A percentile compares a stretch with the other conserved stretches of the same genome.
Evolutionary conservation across 2,888 invertebrate genomes (phyloP).

Genomic region (Heliconius ismenius): DNA sequence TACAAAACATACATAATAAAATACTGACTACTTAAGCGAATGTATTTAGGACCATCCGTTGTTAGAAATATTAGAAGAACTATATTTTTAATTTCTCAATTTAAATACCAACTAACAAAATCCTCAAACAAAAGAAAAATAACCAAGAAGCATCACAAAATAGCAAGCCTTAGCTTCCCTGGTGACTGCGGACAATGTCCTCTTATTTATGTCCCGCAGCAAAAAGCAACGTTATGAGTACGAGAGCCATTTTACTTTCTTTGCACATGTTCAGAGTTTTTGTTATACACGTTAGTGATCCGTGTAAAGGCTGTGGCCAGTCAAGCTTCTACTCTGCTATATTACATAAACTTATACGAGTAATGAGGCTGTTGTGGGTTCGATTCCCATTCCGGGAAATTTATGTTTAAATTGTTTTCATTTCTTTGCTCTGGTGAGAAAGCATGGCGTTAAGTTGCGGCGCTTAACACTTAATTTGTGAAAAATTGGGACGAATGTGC

Average conservation of each 20-base stretch:
- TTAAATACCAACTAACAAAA: background rate
- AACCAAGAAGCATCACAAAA: slow-evolving; percentile 47
- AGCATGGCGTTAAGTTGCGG: too few species aligned
- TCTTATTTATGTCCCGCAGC: slow-evolving; percentile 61
- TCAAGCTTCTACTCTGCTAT: background rate
- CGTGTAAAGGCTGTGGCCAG: slow-evolving; percentile 34
- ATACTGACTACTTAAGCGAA: background rate
- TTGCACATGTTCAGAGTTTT: slow-evolving; percentile 47
- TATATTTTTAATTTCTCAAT: background rate
- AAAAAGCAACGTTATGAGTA: slow-evolving; percentile 65
- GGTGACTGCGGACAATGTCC: slow-evolving; percentile 58
- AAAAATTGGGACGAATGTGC: too few species aligned
- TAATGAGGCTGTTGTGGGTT: background rate
- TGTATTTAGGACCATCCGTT: background rate
- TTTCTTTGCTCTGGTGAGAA: too few species aligned
- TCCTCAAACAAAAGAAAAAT: slow-evolving; percentile 48
- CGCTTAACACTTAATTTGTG: too few species aligned
- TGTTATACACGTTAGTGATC: slow-evolving; percentile 43
- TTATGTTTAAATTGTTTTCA: too few species aligned
- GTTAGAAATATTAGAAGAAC: background rate
- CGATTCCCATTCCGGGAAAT: too few species aligned
- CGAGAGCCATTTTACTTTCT: slow-evolving; percentile 52
- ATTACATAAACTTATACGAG: background rate
- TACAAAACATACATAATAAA: background rate
- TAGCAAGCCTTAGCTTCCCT: slow-evolving; percentile 46